Base-by-base conservation (phyloP, 2,797 vertebrate genomes). In the Poecilia wingei region DNA sequence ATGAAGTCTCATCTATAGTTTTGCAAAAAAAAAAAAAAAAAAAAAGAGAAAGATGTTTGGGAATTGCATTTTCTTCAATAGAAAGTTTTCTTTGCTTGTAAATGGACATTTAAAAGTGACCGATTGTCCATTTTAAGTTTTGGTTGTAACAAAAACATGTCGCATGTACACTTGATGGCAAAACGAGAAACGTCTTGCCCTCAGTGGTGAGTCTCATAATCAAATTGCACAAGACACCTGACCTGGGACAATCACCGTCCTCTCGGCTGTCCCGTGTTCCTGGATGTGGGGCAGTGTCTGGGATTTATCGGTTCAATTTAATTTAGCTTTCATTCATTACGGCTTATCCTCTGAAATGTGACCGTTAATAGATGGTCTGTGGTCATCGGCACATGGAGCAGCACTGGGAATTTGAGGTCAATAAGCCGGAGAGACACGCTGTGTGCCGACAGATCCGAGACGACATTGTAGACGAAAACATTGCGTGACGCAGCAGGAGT, bases 251-350 rank as follows among this genome's bases (percentile, higher is more conserved):
- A 10, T 79, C 51, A 8, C 57, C 47, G 47, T 75, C 78, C 76
- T 46, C 69, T 41, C 75, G 0, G 3, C 76, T 72, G 75, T 80
- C 72, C 78, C 14, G 22, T 36, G 78, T 47, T 61, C 28, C 49
- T 45, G 49, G 53, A 84, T 83, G 22, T 83, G 75, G 82, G 80
- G 0, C 89, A 82, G 20, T 55, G 76, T 76, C 72, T 75, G 46
- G 18, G 73, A 71, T 76, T 81, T 45, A 85, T 85, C 76, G 72
- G 76, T 73, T 78, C 43, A 55, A 47, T 82, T 84, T 72, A 55
- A 83, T 87, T 80, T 77, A 64, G 73, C 79, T 79, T 82, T 75
- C 69, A 85, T 85, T 88, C 76, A 61, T 79, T 75, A 68, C 20
- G 20, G 28, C 55, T 86, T 51, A 80, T 79, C 78, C 72, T 7